These are phyloP conservation scores for Gambusia yucatana DNA, from an alignment of 2,797 vertebrate species.

Conservation along the genomic window DNA sequence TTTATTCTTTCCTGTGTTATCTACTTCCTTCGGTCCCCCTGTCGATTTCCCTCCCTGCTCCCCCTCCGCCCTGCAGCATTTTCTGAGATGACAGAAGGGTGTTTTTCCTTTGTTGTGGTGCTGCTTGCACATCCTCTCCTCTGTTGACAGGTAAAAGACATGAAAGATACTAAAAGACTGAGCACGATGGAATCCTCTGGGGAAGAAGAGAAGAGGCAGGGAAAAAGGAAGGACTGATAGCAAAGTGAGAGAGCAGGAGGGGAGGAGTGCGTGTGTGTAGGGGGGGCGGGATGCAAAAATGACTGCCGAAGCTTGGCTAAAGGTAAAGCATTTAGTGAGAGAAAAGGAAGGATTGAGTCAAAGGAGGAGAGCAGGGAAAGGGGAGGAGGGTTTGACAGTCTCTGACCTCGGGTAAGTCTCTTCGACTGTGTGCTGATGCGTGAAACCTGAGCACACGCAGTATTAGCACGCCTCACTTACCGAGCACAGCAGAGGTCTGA, in stretches of 20 bases:
- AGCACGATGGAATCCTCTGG: constrained; percentile 72
- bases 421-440: constrained; percentile 80
- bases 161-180: constrained; percentile 78
- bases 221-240: constrained; percentile 46
- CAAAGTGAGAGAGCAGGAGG: constrained; percentile 19
- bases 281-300: constrained; percentile 21
- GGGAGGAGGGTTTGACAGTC: constrained; percentile 65
- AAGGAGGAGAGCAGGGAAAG: constrained; percentile 25
- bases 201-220: constrained; percentile 46
- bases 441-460: constrained; percentile 82
- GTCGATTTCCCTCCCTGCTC: constrained; percentile 51
- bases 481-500: constrained; percentile 75
- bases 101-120: constrained; percentile 78
- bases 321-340: constrained; percentile 70
- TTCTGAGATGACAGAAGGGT: constrained; percentile 75
- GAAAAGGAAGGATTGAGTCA: constrained; percentile 66
- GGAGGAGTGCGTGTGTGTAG: neutral
- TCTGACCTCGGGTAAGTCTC: constrained; percentile 78
- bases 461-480: constrained; percentile 78
- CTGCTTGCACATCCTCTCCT: constrained; percentile 70
- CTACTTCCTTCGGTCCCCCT: constrained; percentile 51
- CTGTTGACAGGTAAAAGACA: constrained; percentile 81
- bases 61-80: constrained; percentile 64
- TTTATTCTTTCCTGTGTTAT: constrained; percentile 52
- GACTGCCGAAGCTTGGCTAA: constrained; percentile 54